Conservation (phyloP, 2,113 vertebrate genomes). For the Daphoenositta chrysoptera region DNA sequence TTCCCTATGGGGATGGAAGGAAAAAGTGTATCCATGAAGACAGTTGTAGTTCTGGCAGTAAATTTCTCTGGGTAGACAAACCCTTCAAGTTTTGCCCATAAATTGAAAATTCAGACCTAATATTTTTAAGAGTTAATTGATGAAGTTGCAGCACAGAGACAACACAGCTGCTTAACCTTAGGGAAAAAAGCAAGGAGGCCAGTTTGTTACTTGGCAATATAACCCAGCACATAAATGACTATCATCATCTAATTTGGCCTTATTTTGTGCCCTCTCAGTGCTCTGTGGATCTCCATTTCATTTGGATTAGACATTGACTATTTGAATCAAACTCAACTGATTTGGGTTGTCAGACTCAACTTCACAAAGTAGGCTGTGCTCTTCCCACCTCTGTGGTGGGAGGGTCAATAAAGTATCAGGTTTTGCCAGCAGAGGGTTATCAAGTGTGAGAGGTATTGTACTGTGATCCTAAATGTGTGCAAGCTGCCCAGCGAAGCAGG, state of each 20-base stretch:
- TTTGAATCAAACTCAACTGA: not conserved
- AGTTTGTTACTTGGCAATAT: not conserved
- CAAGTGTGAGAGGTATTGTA: not conserved
- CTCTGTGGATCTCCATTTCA: not conserved
- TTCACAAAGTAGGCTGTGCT: not conserved
- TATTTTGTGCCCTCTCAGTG: not conserved
- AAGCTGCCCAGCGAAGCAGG: not conserved
- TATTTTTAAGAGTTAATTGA: not conserved
- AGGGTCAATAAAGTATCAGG: not conserved
- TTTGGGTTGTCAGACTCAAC: not conserved
- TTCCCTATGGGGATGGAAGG: slow-evolving; percentile 35
- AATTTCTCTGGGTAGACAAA: slow-evolving; percentile 24
- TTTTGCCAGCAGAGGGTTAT: not conserved
- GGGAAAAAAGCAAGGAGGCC: not conserved
- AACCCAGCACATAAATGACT: not conserved
- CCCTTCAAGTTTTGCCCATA: not conserved
- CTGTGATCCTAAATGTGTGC: not conserved
- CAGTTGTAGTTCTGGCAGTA: slow-evolving; percentile 9
- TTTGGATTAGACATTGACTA: not conserved
- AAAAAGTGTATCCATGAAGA: not conserved
- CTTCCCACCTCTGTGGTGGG: not conserved
- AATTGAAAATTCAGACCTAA: slow-evolving; percentile 15
- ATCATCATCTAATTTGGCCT: fast-evolving
- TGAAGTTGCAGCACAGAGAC: not conserved
- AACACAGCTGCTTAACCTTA: not conserved